A percentile compares a stretch with the other conserved stretches of the same genome.
Evolutionary conservation across 2,797 vertebrate genomes (phyloP).

Genomic region (Sebastes itinus): DNA sequence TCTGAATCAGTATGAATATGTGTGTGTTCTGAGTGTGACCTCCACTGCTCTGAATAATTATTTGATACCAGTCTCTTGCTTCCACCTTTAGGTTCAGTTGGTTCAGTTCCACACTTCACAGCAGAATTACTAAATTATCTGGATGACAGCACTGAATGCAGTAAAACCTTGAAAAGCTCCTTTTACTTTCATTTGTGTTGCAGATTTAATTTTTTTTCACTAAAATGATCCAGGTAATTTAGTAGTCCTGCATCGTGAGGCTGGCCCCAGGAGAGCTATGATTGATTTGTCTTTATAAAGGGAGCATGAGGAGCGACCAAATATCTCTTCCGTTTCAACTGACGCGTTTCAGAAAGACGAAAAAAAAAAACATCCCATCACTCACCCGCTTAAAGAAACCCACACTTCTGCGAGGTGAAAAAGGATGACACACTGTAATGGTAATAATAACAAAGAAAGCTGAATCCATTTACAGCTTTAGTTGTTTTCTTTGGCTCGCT

Average conservation of each 20-base stretch:
- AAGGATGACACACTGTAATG: conserved; percentile 62
- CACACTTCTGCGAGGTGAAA: conserved; percentile 27
- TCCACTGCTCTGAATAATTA: conserved; percentile 34
- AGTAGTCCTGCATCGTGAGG: conserved; percentile 5
- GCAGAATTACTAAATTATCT: neutral
- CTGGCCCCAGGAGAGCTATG: neutral
- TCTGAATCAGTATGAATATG: neutral
- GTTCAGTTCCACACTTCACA: neutral
- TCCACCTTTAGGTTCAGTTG: neutral
- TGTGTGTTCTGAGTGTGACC: conserved; percentile 35
- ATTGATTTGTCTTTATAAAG: conserved; percentile 31
- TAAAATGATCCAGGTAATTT: conserved; percentile 17
- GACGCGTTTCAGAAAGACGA: conserved; percentile 9
- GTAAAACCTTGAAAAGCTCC: neutral
- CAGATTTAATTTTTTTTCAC: neutral
- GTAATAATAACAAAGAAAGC: conserved; percentile 60
- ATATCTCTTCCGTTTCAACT: neutral
- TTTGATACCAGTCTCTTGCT: neutral
- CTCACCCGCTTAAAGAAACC: neutral
- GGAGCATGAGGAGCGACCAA: neutral
- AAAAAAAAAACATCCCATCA: conserved; percentile 6
- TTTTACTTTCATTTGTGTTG: neutral
- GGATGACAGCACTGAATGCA: neutral
- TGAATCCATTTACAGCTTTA: conserved; percentile 57
- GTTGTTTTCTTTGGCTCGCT: conserved; percentile 76